Conservation (phyloP, 2,797 vertebrate genomes). For the Phaenicophaeus curvirostris region DNA sequence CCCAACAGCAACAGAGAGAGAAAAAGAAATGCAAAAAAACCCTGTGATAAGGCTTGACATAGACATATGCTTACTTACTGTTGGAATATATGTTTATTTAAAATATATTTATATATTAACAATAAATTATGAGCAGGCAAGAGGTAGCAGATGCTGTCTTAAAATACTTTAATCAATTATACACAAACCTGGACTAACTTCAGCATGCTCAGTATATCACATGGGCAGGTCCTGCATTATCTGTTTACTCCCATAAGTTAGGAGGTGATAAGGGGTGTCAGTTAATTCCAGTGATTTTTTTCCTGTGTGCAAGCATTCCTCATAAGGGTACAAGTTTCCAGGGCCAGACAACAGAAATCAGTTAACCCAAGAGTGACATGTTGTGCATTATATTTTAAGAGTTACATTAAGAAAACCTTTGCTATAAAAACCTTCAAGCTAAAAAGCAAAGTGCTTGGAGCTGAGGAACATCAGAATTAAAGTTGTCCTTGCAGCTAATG, state of each 20-base stretch:
- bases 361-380: neutral
- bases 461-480: slow-evolving; percentile 7
- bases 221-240: neutral
- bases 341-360: neutral
- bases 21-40: neutral
- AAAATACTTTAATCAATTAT: neutral
- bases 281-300: neutral
- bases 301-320: neutral
- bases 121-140: neutral
- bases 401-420: neutral
- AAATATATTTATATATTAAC: neutral
- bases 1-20: neutral
- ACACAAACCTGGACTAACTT: neutral
- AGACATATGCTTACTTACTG: neutral
- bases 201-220: neutral
- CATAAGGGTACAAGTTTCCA: neutral
- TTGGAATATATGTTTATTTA: slow-evolving; percentile 8
- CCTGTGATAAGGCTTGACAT: neutral
- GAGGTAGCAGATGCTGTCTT: neutral
- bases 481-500: slow-evolving; percentile 30
- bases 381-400: neutral
- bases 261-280: neutral
- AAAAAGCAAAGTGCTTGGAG: neutral
- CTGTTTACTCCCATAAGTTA: neutral
- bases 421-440: neutral